Base-by-base conservation (phyloP, 2,888 invertebrate species). In the Apantesis nais region DNA sequence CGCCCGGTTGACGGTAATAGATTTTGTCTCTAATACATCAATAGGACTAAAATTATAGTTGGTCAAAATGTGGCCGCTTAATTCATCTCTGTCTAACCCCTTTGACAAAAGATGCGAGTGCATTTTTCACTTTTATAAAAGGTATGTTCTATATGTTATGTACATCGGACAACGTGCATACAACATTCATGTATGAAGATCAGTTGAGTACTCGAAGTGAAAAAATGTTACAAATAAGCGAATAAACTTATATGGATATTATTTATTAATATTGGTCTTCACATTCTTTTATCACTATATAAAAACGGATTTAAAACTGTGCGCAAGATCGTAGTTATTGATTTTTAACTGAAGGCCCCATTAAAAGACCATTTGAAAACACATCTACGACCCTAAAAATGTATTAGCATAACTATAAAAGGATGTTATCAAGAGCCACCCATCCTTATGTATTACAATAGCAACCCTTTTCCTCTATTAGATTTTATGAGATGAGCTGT, bases 391-490 rank as follows among this genome's bases (percentile, higher is more conserved):
- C 11, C n/a, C n/a, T 9, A 61, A 62, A 62, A 62, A 62, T 37
- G 22, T 62, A 62, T 34, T 11, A 29, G 29, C 58, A 58, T 29
- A 58, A 29, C 29, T 29, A 58, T 58, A 63, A 63, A 44, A 63
- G 44, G 19, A 44, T 63, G 12, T 52, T 65, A 29, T 65, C 31
- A n/a, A 39, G 44, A 65, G 14, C 48, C 31, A 14, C 34, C 41
- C 55, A 34, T 58, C 55, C 39, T 63, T 19, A 16, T 55, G 31
- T 52, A 70, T 19, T 63, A 52, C 31, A 64, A 58, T 19, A 65
- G 67, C 9, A 67, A 64, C 67, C 64, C 60, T 72, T 72, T 68
- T 72, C 72, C 68, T 68, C 72, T 66, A 71, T 68, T 65, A 34
- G 16, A 41, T 72, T 72, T 72, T 66, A 72, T 34, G 72, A 66